A percentile compares a stretch with the other conserved stretches of the same genome.
Evolutionary conservation across 35 echinoderm and acorn worm genomes (phyloP).

Genomic region (Chiridota heheva): DNA sequence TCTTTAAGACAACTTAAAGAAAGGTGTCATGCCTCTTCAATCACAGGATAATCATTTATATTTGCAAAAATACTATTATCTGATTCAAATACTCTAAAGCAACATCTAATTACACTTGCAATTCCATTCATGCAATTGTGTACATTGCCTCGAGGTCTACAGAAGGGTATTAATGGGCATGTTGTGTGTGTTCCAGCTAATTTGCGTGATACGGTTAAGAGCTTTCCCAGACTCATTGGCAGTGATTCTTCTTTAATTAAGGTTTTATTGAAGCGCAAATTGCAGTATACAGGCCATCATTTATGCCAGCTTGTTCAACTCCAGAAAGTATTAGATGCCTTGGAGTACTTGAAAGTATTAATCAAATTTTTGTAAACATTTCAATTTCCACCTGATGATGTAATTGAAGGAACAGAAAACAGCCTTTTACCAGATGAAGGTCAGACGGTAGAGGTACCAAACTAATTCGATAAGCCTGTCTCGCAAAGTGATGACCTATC

Average conservation of each 20-base stretch:
- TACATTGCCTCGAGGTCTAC: slow-evolving; percentile 32
- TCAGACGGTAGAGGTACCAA: too few relatives aligned
- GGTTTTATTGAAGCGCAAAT: slow-evolving; percentile 62
- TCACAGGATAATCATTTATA: slow-evolving; percentile 19
- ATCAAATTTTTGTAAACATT: too few relatives aligned
- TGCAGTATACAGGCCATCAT: slow-evolving; percentile 58
- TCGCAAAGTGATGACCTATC: too few relatives aligned
- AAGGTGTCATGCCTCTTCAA: slow-evolving; percentile 7
- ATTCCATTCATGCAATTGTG: slow-evolving; percentile 62
- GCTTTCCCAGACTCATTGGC: slow-evolving; percentile 28
- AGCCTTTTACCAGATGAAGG: too few relatives aligned
- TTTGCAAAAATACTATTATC: not conserved
- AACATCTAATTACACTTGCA: slow-evolving; percentile 5
- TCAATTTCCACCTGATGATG: too few relatives aligned
- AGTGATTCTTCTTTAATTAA: slow-evolving; percentile 37
- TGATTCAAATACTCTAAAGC: slow-evolving; percentile 24
- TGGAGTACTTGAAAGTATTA: too few relatives aligned
- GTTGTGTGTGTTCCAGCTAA: slow-evolving; percentile 64
- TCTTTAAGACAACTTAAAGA: not conserved
- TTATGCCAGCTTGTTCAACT: too few relatives aligned
- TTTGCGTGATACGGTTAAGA: slow-evolving; percentile 12
- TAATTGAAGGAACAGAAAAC: not conserved
- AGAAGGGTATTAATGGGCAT: slow-evolving; percentile 54
- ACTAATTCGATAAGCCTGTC: too few relatives aligned
- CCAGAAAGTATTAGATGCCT: too few relatives aligned